These are phyloP conservation scores for Euura lappo DNA, from an alignment of 1,140 invertebrate species.

Conservation along the genomic window DNA sequence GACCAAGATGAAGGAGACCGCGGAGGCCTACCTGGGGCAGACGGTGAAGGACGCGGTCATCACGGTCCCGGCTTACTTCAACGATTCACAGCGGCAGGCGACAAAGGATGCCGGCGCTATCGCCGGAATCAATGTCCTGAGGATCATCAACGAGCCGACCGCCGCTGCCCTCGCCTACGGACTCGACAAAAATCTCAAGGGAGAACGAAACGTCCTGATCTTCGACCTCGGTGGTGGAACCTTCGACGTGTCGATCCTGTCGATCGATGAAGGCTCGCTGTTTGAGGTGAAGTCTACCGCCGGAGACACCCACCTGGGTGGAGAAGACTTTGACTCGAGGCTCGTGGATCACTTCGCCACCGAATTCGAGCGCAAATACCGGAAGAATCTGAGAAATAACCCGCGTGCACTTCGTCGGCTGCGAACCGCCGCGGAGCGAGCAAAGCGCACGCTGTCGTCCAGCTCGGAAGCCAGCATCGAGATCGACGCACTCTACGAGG, in stretches of 20 bases:
- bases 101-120: conserved; percentile 72
- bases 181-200: conserved; percentile 71
- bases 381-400: conserved; percentile 58
- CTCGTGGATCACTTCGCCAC: conserved; percentile 76
- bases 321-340: conserved; percentile 82
- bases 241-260: no score
- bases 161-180: conserved; percentile 82
- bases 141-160: conserved; percentile 67
- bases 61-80: conserved; percentile 48
- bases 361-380: conserved; percentile 64
- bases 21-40: conserved; percentile 61
- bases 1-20: conserved; percentile 28
- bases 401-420: conserved; percentile 66
- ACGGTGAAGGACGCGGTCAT: conserved; percentile 61
- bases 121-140: conserved; percentile 59
- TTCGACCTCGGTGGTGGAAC: no score
- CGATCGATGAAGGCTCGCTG: no score
- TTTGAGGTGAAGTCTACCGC: no score
- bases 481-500: conserved; percentile 64
- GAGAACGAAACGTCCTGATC: no score
- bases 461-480: conserved; percentile 65
- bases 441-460: conserved; percentile 65
- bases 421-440: conserved; percentile 69
- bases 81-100: not conserved
- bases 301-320: no score